These are phyloP conservation scores for Stenichneumon culpator DNA, from an alignment of 2,888 invertebrate genomes.

Conservation along the genomic window DNA sequence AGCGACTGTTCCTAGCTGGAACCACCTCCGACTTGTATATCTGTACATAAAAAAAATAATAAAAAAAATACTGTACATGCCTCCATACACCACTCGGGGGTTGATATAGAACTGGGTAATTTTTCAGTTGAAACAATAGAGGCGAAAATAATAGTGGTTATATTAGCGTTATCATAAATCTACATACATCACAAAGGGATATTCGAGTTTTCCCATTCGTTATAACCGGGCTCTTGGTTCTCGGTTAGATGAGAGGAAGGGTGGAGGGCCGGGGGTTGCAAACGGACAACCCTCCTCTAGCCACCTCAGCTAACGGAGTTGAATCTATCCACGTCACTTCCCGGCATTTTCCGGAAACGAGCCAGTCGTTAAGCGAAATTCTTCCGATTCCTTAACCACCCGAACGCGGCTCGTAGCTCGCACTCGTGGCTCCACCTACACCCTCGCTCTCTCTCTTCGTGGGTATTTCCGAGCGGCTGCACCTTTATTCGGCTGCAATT, in stretches of 20 bases:
- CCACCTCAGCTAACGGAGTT: slow-evolving; percentile 31
- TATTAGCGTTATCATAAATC: slow-evolving; percentile 61
- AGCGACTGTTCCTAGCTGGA: background rate
- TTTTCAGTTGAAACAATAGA: slow-evolving; percentile 38
- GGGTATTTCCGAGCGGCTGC: slow-evolving; percentile 48
- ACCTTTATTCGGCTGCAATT: slow-evolving; percentile 78
- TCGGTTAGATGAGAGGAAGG: too few relatives aligned
- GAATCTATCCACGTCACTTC: slow-evolving; percentile 64
- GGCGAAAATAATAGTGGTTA: slow-evolving; percentile 45
- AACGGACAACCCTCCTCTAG: slow-evolving; percentile 33
- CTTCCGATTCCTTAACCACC: slow-evolving; percentile 68
- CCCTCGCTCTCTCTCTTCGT: slow-evolving; percentile 71
- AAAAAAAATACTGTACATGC: too few relatives aligned
- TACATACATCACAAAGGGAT: slow-evolving; percentile 48
- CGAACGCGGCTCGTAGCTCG: background rate
- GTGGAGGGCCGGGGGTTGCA: slow-evolving; percentile 16
- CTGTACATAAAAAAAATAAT: too few relatives aligned
- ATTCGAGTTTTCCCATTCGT: slow-evolving; percentile 56
- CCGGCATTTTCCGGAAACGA: slow-evolving; percentile 53
- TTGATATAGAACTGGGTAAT: slow-evolving; percentile 27
- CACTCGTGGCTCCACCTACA: slow-evolving; percentile 34
- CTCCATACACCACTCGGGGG: background rate
- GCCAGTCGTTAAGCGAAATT: slow-evolving; percentile 72
- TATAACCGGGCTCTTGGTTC: slow-evolving; percentile 34
- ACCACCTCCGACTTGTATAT: background rate